phyloP scores from a whole-genome alignment of 2,797 vertebrate species.

The Synaphobranchus kaupii region DNA sequence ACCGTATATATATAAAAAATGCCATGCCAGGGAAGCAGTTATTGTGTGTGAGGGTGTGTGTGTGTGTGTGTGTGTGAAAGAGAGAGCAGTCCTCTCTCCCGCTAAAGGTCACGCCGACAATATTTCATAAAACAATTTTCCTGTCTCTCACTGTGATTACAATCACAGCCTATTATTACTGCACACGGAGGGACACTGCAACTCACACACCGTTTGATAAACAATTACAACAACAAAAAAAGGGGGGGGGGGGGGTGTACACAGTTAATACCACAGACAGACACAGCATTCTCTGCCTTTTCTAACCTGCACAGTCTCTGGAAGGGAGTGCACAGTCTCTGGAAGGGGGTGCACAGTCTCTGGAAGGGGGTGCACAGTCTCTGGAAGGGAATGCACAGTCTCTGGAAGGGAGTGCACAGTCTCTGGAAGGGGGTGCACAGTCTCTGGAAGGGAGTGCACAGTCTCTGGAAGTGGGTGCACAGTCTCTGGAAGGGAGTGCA shows the following conservation, averaged over 20 bases:
- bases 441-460: neutral
- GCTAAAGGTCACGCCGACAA: slow-evolving; percentile 51
- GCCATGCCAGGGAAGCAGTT: no score
- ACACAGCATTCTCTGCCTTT: neutral
- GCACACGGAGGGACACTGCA: neutral
- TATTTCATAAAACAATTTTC: slow-evolving; percentile 42
- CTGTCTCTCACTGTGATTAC: neutral
- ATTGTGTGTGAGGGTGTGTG: no score
- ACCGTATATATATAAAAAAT: no score
- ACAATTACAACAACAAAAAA: neutral
- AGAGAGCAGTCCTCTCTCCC: neutral
- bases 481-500: neutral
- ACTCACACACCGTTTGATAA: neutral
- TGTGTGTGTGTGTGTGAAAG: no score
- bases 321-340: neutral
- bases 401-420: neutral
- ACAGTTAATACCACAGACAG: no score
- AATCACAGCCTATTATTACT: neutral
- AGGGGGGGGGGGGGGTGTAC: no score
- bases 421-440: no score
- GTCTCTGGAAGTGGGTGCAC: no score
- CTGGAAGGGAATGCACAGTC: neutral
- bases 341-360: neutral
- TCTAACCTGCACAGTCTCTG: neutral
- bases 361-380: neutral